A percentile compares a stretch with the other conserved stretches of the same genome.
Evolutionary conservation across 1,140 invertebrate species (phyloP).

Genomic region (Apocrypta bakeri): DNA sequence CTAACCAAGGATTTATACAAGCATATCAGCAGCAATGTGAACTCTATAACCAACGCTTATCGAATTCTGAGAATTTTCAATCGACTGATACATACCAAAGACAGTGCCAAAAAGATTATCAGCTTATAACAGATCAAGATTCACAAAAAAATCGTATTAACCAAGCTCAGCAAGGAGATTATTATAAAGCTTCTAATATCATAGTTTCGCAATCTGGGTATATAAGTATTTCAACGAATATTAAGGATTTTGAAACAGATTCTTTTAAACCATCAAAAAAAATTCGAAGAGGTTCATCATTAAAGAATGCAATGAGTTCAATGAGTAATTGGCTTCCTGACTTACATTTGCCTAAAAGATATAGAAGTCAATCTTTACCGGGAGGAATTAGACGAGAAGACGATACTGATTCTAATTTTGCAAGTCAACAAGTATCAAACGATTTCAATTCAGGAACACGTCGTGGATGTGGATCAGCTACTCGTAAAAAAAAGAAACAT

Average conservation of each 20-base stretch:
- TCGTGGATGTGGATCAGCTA: slow-evolving; percentile 57
- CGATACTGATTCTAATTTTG: slow-evolving; percentile 66
- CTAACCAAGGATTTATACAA: slow-evolving; percentile 68
- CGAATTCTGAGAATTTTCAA: slow-evolving; percentile 56
- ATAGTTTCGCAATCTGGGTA: slow-evolving; percentile 90
- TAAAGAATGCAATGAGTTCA: slow-evolving; percentile 87
- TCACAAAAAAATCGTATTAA: slow-evolving; percentile 56
- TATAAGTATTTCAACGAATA: slow-evolving; percentile 83
- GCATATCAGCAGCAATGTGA: slow-evolving; percentile 69
- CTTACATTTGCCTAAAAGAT: slow-evolving; percentile 84
- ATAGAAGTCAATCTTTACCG: slow-evolving; percentile 87
- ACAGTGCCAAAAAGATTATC: slow-evolving; percentile 22
- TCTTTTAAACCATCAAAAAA: slow-evolving; percentile 77
- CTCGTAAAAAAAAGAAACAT: slow-evolving; percentile 84
- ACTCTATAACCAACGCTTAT: slow-evolving; percentile 63
- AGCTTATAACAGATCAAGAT: neutral
- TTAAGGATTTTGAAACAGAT: slow-evolving; percentile 77
- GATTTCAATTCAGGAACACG: slow-evolving; percentile 49
- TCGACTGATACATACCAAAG: neutral
- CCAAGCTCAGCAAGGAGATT: slow-evolving; percentile 73
- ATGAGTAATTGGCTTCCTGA: slow-evolving; percentile 88
- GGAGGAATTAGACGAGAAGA: slow-evolving; percentile 79
- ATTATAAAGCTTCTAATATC: slow-evolving; percentile 75
- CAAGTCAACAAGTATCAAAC: slow-evolving; percentile 52
- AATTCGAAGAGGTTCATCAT: slow-evolving; percentile 80